phyloP scores from a whole-genome alignment of 1,140 invertebrate genomes.

The Drosophila lacteicornis region DNA sequence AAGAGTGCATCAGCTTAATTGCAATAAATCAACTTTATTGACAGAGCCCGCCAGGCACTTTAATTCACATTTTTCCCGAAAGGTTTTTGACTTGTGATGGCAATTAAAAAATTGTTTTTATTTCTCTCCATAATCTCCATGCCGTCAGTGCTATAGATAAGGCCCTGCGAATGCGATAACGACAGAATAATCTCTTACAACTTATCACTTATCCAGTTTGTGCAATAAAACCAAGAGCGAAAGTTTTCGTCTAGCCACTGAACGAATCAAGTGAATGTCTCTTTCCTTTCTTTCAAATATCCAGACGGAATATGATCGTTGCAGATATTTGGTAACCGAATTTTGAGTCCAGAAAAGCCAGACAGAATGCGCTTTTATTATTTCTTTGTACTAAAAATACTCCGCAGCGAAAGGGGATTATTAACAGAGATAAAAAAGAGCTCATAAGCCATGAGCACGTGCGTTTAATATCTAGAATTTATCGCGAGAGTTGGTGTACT shows the following conservation, averaged over 20 bases:
- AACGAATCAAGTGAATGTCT: constrained; percentile 15
- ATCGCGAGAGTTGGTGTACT: constrained; percentile 1
- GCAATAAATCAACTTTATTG: constrained; percentile 32
- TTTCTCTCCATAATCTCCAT: not conserved
- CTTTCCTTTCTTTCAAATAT: too few species aligned
- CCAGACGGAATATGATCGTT: constrained; percentile 24
- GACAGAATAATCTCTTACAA: constrained; percentile 11
- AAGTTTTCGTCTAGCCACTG: constrained; percentile 7
- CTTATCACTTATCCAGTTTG: constrained; percentile 21
- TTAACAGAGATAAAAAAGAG: constrained; percentile 13
- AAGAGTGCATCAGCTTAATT: constrained; percentile 21
- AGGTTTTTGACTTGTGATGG: constrained; percentile 36
- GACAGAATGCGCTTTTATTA: constrained; percentile 2
- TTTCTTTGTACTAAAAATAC: not conserved
- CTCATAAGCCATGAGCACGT: constrained; percentile 24
- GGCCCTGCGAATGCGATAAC: constrained; percentile 5
- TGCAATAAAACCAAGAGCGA: constrained; percentile 38
- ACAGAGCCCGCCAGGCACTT: not conserved
- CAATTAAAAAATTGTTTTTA: constrained; percentile 24
- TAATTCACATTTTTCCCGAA: constrained; percentile 7
- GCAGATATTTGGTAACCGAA: constrained; percentile 2
- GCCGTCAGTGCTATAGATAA: constrained; percentile 13
- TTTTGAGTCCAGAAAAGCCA: not conserved
- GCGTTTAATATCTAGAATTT: constrained; percentile 24
- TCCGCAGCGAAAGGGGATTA: constrained; percentile 7